These are phyloP conservation scores for Galemys pyrenaicus DNA, from an alignment of 2,113 vertebrate species.

Conservation along the genomic window DNA sequence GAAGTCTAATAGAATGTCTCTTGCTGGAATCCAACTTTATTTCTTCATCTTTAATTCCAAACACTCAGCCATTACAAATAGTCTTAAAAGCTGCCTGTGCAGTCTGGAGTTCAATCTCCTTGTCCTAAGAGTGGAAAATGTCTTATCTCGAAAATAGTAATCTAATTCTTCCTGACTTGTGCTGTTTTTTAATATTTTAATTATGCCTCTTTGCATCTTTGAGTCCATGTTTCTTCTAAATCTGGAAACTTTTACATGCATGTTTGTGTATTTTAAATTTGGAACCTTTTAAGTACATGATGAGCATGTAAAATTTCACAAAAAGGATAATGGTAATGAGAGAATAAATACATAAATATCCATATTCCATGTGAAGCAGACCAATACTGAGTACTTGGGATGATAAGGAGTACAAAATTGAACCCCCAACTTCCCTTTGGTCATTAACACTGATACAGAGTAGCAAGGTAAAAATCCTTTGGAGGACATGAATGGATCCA, in stretches of 20 bases:
- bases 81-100: not conserved
- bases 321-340: not conserved
- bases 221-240: not conserved
- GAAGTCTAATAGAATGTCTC: not conserved
- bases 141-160: not conserved
- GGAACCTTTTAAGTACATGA: not conserved
- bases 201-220: not conserved
- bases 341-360: not conserved
- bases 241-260: not conserved
- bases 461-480: not conserved
- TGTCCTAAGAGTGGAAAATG: not conserved
- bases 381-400: not conserved
- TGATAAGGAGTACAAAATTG: not conserved
- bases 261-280: too few species aligned
- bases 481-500: not conserved
- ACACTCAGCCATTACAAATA: not conserved
- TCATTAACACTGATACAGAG: not conserved
- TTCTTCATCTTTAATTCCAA: not conserved
- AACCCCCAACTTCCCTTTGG: not conserved
- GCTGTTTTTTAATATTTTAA: not conserved
- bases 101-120: not conserved
- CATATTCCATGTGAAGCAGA: not conserved
- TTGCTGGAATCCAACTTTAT: slow-evolving; percentile 2
- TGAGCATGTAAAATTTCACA: not conserved
- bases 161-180: not conserved